Conservation (phyloP, 2,797 vertebrate species). For the Orestias chungarensis region DNA sequence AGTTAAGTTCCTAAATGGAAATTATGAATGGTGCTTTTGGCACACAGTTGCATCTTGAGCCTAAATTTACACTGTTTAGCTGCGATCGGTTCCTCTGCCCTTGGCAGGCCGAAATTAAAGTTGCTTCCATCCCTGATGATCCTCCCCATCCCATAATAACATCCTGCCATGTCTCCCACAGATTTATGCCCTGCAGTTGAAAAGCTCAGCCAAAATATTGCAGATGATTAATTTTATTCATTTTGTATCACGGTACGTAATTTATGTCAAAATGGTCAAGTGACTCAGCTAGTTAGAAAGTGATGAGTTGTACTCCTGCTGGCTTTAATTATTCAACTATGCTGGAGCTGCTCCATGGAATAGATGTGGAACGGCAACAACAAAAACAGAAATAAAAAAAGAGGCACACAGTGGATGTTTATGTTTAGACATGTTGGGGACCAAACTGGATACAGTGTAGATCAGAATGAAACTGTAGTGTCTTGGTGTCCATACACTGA, state of each 20-base stretch:
- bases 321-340: slow-evolving; percentile 19
- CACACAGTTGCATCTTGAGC: slow-evolving; percentile 13
- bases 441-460: slow-evolving; percentile 40
- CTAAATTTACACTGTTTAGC: slow-evolving; percentile 40
- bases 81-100: slow-evolving; percentile 31
- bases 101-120: slow-evolving; percentile 56
- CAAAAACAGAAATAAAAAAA: not conserved
- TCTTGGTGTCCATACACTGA: slow-evolving; percentile 12
- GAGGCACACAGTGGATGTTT: slow-evolving; percentile 22
- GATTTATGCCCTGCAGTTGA: slow-evolving; percentile 35
- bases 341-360: slow-evolving; percentile 15
- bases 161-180: slow-evolving; percentile 54
- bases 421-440: slow-evolving; percentile 48
- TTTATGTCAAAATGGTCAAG: slow-evolving; percentile 34
- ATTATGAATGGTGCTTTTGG: slow-evolving; percentile 17
- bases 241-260: slow-evolving; percentile 25
- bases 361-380: not conserved
- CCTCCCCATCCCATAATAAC: slow-evolving; percentile 59
- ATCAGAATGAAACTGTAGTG: slow-evolving; percentile 36
- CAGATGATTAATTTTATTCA: slow-evolving; percentile 59
- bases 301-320: slow-evolving; percentile 8
- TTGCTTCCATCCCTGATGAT: slow-evolving; percentile 58
- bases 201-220: slow-evolving; percentile 47
- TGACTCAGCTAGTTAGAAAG: slow-evolving; percentile 31
- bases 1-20: slow-evolving; percentile 20